These are phyloP conservation scores for Cotesia typhae DNA, from an alignment of 1,140 invertebrate species.

Conservation along the genomic window DNA sequence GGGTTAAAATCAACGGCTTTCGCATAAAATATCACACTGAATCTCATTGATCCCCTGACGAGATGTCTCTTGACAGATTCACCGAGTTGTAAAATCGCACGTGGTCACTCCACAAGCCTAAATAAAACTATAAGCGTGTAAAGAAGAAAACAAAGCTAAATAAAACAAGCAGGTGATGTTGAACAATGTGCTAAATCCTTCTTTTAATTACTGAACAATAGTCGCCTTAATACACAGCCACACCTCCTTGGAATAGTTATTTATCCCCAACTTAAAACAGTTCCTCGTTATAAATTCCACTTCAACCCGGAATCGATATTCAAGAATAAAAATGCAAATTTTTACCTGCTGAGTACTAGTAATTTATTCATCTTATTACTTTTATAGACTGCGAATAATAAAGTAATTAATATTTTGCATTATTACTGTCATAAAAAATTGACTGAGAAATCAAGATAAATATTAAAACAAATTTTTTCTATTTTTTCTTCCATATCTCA, in stretches of 20 bases:
- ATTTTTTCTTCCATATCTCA: not conserved
- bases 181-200: constrained; percentile 48
- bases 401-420: too few species aligned
- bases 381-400: too few species aligned
- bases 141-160: constrained; percentile 33
- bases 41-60: not conserved
- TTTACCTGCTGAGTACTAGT: too few species aligned
- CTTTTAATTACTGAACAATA: constrained; percentile 64
- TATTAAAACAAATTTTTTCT: not conserved
- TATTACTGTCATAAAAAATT: too few species aligned
- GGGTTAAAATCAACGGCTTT: constrained; percentile 1
- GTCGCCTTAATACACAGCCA: constrained; percentile 41
- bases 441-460: too few species aligned
- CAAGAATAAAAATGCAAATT: not conserved
- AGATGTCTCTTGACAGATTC: constrained; percentile 50
- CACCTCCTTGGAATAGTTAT: constrained; percentile 54
- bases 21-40: constrained; percentile 8
- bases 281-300: constrained; percentile 16
- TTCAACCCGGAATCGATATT: constrained; percentile 13
- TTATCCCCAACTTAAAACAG: constrained; percentile 23
- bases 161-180: constrained; percentile 54
- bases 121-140: too few species aligned
- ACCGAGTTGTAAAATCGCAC: constrained; percentile 53
- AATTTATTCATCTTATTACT: too few species aligned
- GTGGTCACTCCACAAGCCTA: constrained; percentile 41